Percentiles rank a stretch among this genome's conserved stretches.
These are phyloP conservation scores for Triplophysa rosa DNA, from an alignment of 2,113 vertebrate species.

Conservation along the genomic window DNA sequence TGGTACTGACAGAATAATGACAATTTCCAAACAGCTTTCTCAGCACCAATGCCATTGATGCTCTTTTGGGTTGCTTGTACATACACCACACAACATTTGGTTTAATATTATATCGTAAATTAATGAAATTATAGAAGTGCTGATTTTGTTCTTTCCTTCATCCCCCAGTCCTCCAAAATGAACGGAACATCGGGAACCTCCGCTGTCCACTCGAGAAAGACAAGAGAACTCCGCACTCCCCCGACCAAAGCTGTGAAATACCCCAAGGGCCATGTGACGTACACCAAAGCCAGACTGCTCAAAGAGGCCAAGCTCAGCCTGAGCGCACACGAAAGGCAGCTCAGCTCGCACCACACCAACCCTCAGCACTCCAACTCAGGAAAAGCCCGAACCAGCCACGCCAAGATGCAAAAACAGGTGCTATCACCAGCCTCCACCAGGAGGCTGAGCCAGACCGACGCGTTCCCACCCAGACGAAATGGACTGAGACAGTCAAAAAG, in stretches of 20 bases:
- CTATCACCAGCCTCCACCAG: constrained; percentile 77
- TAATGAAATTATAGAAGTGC: background rate
- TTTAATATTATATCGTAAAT: background rate
- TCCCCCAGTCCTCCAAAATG: constrained; percentile 79
- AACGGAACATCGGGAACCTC: constrained; percentile 81
- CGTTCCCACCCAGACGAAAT: constrained; percentile 80
- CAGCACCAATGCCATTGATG: too few relatives aligned
- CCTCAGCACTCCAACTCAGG: constrained; percentile 87
- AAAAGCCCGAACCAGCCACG: constrained; percentile 89
- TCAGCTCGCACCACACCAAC: constrained; percentile 76
- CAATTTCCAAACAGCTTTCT: too few relatives aligned
- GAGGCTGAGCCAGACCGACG: constrained; percentile 80
- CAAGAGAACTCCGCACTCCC: constrained; percentile 83
- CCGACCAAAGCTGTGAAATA: constrained; percentile 93
- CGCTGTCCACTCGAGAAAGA: constrained; percentile 82
- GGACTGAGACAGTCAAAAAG: constrained; percentile 87
- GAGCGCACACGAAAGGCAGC: constrained; percentile 81
- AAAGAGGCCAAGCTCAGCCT: constrained; percentile 89
- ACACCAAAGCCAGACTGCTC: constrained; percentile 94
- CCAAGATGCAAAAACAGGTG: constrained; percentile 92
- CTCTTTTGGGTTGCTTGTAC: too few relatives aligned
- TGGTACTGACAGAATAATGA: too few relatives aligned
- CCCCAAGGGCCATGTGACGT: constrained; percentile 87
- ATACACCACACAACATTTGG: too few relatives aligned
- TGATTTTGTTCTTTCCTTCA: background rate